Base-by-base conservation (phyloP, 1,140 invertebrate species). In the Brachionus plicatilis region DNA sequence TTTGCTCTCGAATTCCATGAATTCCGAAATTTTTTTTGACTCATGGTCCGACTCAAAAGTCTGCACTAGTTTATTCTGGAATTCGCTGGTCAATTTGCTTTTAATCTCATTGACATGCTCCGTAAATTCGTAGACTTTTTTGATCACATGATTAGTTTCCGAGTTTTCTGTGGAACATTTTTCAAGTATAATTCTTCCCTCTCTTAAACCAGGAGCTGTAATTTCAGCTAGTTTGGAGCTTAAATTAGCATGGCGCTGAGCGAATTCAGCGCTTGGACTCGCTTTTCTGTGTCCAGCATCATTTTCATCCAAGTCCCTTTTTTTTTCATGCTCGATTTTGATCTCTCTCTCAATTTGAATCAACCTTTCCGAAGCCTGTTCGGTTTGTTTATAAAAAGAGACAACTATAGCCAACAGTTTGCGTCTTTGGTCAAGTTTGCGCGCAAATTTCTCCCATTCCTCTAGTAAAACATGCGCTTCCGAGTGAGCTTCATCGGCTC, bases 131-230 rank as follows among this genome's bases (percentile, higher is more conserved):
- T 82, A 82, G 12, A 89, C 89, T 88, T 87, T 88, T 86, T 85
- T 87, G 87, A 87, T 88, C 70, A 90, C 87, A 85, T 93, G 92
- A 90, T 93, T 91, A 43, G 93, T 92, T 68, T 93, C 93, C 24
- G 92, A 90, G 85, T 90, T 88, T 83, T 87, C 92, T 87, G 91
- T 92, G 88, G 92, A 93, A 9, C 72, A 76, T 85, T 92, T 91
- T 86, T 94, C 92, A 41, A 95, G 88, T 85, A 95, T 91, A 85
- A 92, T 91, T 86, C 93, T 93, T 85, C 94, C 94, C 87, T 94
- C 92, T 56, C 92, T 90, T 50, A 94, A 89, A 50, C 92, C 90
- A 60, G 91, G 91, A 14, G 91, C 89, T 20, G 92, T 92, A 17
- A 93, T 90, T 84, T 94, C 92, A 87, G 93, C 92, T 43, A 94